phyloP scores from a whole-genome alignment of 2,113 vertebrate species.

The Pygoscelis antarcticus region DNA sequence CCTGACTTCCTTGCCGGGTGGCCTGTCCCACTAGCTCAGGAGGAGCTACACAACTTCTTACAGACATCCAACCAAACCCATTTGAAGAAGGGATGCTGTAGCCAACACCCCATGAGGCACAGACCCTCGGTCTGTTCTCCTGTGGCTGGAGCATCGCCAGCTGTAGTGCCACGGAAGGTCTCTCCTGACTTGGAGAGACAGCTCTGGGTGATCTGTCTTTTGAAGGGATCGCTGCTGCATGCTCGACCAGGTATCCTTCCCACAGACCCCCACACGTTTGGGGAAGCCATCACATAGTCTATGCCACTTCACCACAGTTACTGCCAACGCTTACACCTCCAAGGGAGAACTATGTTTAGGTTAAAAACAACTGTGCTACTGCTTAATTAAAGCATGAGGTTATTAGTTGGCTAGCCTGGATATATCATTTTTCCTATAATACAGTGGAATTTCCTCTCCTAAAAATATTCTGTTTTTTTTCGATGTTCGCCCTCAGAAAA shows the following conservation, averaged over 20 bases:
- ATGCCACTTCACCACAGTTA: neutral
- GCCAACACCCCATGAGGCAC: neutral
- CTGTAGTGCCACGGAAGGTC: neutral
- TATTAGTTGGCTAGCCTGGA: neutral
- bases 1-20: neutral
- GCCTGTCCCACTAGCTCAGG: neutral
- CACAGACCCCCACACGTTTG: neutral
- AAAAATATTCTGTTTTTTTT: neutral
- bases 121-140: neutral
- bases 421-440: neutral
- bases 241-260: neutral
- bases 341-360: neutral
- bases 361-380: neutral
- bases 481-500: neutral
- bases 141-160: neutral
- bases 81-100: neutral
- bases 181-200: neutral
- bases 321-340: neutral
- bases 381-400: neutral
- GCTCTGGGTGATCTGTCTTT: neutral
- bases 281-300: neutral
- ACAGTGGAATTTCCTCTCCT: neutral
- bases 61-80: neutral
- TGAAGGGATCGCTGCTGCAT: rapidly evolving
- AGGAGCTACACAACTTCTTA: neutral